A percentile compares a stretch with the other conserved stretches of the same genome.
Evolutionary conservation across 2,888 invertebrate species (phyloP).

Genomic region (Hyles lineata): DNA sequence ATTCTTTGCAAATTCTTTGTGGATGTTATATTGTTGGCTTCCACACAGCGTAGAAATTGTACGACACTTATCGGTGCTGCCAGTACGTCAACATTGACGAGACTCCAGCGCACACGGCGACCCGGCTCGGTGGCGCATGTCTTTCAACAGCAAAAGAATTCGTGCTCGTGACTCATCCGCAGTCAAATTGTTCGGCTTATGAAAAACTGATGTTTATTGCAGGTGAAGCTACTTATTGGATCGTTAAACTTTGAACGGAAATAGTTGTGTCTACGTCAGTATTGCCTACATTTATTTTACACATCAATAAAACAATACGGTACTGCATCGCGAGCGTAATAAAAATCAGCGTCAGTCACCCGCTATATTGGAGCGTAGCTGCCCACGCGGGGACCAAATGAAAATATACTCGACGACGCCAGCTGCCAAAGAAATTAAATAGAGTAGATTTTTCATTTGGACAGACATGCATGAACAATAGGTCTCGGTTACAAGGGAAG

Average conservation of each 20-base stretch:
- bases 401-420: conserved; percentile 74
- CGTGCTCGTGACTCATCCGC: conserved; percentile 27
- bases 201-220: conserved; percentile 45
- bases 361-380: conserved; percentile 65
- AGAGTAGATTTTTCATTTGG: conserved; percentile 77
- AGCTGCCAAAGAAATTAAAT: conserved; percentile 82
- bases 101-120: not conserved
- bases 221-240: conserved; percentile 40
- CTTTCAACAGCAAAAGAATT: conserved; percentile 26
- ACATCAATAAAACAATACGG: conserved; percentile 76
- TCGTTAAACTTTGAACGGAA: conserved; percentile 46
- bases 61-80: not conserved
- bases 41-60: not conserved
- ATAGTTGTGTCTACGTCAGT: conserved; percentile 55
- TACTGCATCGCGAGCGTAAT: conserved; percentile 70
- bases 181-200: conserved; percentile 34
- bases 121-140: conserved; percentile 3
- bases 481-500: conserved; percentile 73
- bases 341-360: conserved; percentile 78
- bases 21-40: conserved; percentile 6
- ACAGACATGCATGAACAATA: conserved; percentile 76
- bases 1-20: conserved; percentile 3
- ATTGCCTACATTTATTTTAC: conserved; percentile 61
- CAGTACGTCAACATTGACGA: not conserved
- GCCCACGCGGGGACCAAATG: conserved; percentile 75